phyloP scores from a whole-genome alignment of 2,888 invertebrate genomes.

The Vanessa cardui region DNA sequence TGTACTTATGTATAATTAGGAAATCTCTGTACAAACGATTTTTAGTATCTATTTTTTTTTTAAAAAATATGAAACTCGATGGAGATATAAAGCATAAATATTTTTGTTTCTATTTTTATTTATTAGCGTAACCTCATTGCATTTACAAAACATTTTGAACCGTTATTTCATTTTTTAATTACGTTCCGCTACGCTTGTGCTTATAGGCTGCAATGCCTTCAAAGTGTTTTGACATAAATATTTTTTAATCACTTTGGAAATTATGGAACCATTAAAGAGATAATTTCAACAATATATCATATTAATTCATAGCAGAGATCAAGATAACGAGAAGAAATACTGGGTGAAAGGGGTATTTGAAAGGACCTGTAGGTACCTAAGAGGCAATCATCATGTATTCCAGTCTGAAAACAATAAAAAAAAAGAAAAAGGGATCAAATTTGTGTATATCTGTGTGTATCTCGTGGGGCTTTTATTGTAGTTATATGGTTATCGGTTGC shows the following conservation, averaged over 20 bases:
- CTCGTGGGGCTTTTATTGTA: constrained; percentile 26
- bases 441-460: not conserved
- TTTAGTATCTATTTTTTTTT: no score
- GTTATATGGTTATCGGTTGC: constrained; percentile 31
- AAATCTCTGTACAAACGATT: no score
- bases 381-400: no score
- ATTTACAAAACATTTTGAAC: not conserved
- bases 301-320: not conserved
- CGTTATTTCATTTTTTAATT: constrained; percentile 6
- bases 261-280: not conserved
- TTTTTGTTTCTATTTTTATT: no score
- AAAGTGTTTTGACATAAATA: constrained; percentile 4
- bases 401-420: no score
- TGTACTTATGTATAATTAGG: no score
- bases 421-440: no score
- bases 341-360: no score
- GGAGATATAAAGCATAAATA: no score
- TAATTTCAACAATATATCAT: not conserved
- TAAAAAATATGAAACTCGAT: no score
- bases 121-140: not conserved
- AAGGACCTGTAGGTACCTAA: no score
- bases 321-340: no score
- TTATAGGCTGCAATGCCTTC: constrained; percentile 4
- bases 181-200: constrained; percentile 10
- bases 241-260: constrained; percentile 7